Evolutionary conservation across 2,888 invertebrate species (phyloP).

Genomic region (Lithophane leautieri): DNA sequence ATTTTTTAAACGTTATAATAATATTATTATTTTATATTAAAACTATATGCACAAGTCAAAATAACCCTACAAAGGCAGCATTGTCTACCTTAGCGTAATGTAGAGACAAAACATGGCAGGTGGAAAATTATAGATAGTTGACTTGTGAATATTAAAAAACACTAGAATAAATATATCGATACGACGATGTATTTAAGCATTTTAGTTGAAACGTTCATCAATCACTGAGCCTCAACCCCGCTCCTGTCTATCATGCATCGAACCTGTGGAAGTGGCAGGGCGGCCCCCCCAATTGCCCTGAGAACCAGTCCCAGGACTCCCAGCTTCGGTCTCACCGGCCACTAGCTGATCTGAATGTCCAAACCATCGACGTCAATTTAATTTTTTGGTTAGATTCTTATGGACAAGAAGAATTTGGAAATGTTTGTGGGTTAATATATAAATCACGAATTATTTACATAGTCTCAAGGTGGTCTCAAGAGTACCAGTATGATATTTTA

Average conservation of each 20-base stretch:
- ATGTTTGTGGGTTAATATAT: neutral
- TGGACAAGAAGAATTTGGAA: neutral
- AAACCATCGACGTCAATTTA: conserved; percentile 62
- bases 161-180: no score
- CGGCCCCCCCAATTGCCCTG: conserved; percentile 85
- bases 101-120: no score
- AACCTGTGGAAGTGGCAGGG: conserved; percentile 86
- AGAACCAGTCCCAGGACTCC: conserved; percentile 80
- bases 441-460: neutral
- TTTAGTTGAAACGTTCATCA: conserved; percentile 52
- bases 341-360: conserved; percentile 87
- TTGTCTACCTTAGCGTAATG: no score
- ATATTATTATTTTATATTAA: no score
- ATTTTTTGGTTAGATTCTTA: neutral
- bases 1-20: no score
- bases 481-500: neutral
- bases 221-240: conserved; percentile 41
- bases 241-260: conserved; percentile 81
- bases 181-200: neutral
- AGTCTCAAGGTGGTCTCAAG: neutral
- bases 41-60: no score
- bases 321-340: conserved; percentile 84
- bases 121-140: no score
- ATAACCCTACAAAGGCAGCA: no score
- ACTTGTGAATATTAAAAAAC: no score